A percentile compares a stretch with the other conserved stretches of the same genome.
These are phyloP conservation scores for human (Homo sapiens) DNA, from an alignment of 2,113 vertebrate species.

Conservation along the genomic window DNA sequence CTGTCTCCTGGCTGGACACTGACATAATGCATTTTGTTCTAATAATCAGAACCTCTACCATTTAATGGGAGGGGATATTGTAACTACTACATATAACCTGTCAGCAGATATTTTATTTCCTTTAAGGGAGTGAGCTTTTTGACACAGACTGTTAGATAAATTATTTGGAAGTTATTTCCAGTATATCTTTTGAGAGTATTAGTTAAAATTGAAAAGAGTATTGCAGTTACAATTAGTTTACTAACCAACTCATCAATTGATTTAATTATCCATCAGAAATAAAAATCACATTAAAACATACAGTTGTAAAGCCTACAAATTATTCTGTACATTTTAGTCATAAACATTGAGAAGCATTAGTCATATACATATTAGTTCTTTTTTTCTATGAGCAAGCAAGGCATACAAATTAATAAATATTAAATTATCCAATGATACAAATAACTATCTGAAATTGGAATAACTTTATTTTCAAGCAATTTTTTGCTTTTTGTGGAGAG, in stretches of 20 bases:
- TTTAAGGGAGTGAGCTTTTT: not conserved
- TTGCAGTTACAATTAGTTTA: not conserved
- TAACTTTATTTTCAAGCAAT: not conserved
- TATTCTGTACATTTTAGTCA: not conserved
- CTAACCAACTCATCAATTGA: not conserved
- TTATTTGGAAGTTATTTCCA: not conserved
- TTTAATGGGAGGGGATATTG: not conserved
- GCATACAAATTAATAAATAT: not conserved
- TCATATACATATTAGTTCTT: not conserved
- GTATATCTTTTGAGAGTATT: not conserved
- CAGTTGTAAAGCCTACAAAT: not conserved
- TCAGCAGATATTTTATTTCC: not conserved
- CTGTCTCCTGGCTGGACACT: not conserved
- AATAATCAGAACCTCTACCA: not conserved
- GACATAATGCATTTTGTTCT: not conserved
- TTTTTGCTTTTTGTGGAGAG: not conserved
- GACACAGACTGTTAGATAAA: not conserved
- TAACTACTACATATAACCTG: not conserved
- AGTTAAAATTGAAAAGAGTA: not conserved
- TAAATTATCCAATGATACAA: not conserved
- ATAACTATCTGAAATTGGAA: not conserved
- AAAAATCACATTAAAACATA: not conserved
- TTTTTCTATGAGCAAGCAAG: not conserved
- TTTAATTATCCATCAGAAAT: not conserved
- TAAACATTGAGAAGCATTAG: not conserved